Evolutionary conservation across 1,140 invertebrate genomes (phyloP).

Genomic region (Sitodiplosis mosellana): DNA sequence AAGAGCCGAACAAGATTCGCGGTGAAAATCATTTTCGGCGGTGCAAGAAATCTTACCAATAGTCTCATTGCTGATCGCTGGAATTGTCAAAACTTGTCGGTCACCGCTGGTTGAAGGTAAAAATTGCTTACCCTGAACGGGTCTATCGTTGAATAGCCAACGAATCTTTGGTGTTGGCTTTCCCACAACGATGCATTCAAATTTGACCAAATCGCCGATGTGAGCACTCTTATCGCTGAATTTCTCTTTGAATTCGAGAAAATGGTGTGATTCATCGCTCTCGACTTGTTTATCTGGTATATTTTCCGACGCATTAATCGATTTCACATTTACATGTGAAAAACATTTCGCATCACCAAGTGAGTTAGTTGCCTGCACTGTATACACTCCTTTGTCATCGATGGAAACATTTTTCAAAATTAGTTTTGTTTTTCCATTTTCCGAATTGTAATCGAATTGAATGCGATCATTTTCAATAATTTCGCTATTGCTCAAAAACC

Average conservation of each 20-base stretch:
- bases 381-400: conserved; percentile 57
- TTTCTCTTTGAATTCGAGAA: conserved; percentile 44
- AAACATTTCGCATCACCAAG: conserved; percentile 65
- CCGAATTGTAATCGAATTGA: conserved; percentile 14
- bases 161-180: conserved; percentile 54
- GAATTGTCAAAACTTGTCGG: conserved; percentile 46
- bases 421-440: conserved; percentile 35
- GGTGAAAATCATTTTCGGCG: conserved; percentile 56
- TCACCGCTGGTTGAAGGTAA: conserved; percentile 48
- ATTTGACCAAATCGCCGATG: conserved; percentile 38
- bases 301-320: conserved; percentile 22
- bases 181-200: conserved; percentile 50
- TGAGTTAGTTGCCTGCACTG: conserved; percentile 48
- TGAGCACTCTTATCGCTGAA: conserved; percentile 34
- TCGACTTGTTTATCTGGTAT: conserved; percentile 20
- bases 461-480: conserved; percentile 31
- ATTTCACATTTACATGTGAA: conserved; percentile 53
- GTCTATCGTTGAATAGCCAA: conserved; percentile 53
- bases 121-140: conserved; percentile 50
- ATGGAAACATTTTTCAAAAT: conserved; percentile 34
- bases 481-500: conserved; percentile 52
- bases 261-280: conserved; percentile 34
- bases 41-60: conserved; percentile 50
- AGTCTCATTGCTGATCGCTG: conserved; percentile 32
- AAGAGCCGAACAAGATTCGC: conserved; percentile 41